Percentiles rank a stretch among this genome's conserved stretches.
phyloP scores from a whole-genome alignment of 2,797 vertebrate species.

The Buceros bicornis region DNA sequence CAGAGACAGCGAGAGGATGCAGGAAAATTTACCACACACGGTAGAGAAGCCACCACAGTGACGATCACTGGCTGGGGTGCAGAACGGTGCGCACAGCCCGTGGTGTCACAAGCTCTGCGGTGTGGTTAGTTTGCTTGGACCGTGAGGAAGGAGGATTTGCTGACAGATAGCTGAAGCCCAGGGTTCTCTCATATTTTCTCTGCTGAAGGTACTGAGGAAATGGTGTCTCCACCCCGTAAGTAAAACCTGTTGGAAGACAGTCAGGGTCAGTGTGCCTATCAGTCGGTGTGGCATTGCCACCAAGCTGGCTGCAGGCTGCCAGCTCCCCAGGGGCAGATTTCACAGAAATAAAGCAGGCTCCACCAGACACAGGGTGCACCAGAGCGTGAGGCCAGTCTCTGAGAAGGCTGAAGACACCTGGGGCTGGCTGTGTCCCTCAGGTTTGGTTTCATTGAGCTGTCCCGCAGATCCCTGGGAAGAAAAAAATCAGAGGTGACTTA shows the following conservation, averaged over 20 bases:
- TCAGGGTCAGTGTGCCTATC: neutral
- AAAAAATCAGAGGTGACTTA: neutral
- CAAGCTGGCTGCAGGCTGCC: neutral
- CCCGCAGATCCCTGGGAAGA: neutral
- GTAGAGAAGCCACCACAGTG: neutral
- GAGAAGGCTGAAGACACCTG: neutral
- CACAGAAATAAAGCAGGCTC: neutral
- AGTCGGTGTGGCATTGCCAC: neutral
- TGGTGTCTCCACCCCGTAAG: neutral
- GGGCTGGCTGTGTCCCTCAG: neutral
- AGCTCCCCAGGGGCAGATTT: neutral
- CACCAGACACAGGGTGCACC: neutral
- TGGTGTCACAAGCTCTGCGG: neutral
- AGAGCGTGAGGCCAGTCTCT: neutral
- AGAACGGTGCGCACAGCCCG: neutral
- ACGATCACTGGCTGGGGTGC: neutral
- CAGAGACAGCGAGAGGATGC: neutral
- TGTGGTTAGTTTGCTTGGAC: neutral
- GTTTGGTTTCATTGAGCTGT: neutral
- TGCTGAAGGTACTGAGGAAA: neutral
- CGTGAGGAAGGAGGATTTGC: neutral
- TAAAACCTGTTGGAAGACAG: neutral
- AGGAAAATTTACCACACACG: neutral
- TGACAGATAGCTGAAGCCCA: neutral
- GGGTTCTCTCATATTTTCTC: neutral